Evolutionary conservation across 2,888 invertebrate genomes (phyloP).

Genomic region (Chelonus formosanus): DNA sequence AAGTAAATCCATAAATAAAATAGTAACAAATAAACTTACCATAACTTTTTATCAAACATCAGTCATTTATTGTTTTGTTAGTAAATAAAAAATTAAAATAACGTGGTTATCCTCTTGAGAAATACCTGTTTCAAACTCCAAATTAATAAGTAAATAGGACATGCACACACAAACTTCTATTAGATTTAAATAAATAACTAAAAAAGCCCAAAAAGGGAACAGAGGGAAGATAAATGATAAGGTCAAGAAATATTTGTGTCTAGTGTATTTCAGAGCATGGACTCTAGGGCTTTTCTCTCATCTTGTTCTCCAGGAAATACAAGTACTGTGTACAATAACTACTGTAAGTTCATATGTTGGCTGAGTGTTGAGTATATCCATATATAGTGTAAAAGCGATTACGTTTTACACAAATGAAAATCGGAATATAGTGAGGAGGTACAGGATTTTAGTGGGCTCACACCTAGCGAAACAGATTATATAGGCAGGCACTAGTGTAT

Average conservation of each 20-base stretch:
- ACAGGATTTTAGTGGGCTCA: constrained; percentile 21
- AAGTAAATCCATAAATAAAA: no score
- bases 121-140: no score
- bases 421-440: constrained; percentile 2
- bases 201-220: not conserved
- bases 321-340: constrained; percentile 13
- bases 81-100: no score
- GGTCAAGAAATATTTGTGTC: constrained; percentile 13
- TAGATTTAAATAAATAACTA: constrained; percentile 10
- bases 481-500: constrained; percentile 13
- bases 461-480: constrained; percentile 26
- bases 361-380: constrained; percentile 4
- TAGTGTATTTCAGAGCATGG: constrained; percentile 4
- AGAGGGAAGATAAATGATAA: not conserved
- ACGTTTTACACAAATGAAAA: constrained; percentile 26
- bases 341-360: constrained; percentile 16
- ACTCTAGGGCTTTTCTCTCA: constrained; percentile 14
- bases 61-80: no score
- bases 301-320: constrained; percentile 11
- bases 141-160: no score
- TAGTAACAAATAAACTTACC: no score
- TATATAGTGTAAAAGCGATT: constrained; percentile 19
- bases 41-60: no score
- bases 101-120: no score
- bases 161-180: not conserved